Evolutionary conservation across 2,888 invertebrate species (phyloP).

Genomic region (Adineta ricciae): DNA sequence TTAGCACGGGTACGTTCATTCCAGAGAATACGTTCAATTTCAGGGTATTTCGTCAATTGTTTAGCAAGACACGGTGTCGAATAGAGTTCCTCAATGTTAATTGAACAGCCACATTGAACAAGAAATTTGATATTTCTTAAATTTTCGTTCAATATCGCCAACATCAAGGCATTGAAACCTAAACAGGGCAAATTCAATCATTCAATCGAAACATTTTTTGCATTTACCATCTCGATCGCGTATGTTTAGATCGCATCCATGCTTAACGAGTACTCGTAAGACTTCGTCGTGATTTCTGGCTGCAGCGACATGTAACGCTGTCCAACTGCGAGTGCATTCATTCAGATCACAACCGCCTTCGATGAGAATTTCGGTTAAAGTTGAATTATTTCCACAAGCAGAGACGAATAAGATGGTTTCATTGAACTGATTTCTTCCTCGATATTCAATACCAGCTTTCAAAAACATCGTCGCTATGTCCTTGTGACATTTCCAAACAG

Average conservation of each 20-base stretch:
- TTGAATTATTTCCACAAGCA: constrained; percentile 29
- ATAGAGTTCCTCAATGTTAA: constrained; percentile 7
- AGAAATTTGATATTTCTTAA: constrained; percentile 19
- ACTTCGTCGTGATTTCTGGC: constrained; percentile 27
- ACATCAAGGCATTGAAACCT: constrained; percentile 20
- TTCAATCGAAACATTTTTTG: too few relatives aligned
- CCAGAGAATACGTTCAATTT: constrained; percentile 17
- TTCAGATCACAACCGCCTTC: constrained; percentile 28
- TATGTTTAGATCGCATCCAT: constrained; percentile 25
- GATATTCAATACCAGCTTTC: constrained; percentile 29
- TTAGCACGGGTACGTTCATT: constrained; percentile 36
- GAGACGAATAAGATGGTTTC: constrained; percentile 30
- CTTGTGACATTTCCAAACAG: constrained; percentile 31
- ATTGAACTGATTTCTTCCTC: constrained; percentile 28
- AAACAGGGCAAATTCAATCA: not conserved
- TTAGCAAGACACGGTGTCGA: constrained; percentile 10
- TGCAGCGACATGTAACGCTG: constrained; percentile 27
- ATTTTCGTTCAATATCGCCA: constrained; percentile 23
- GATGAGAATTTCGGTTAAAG: constrained; percentile 26
- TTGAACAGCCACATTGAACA: constrained; percentile 24
- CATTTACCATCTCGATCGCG: constrained; percentile 19
- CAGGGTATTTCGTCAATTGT: constrained; percentile 24
- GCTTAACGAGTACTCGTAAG: constrained; percentile 13
- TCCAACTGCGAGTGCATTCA: constrained; percentile 29
- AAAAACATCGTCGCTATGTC: constrained; percentile 28